Evolutionary conservation across 2,888 invertebrate genomes (phyloP), one percentile per base, ranked within the genome.

Genomic region (Acheta domesticus): DNA sequence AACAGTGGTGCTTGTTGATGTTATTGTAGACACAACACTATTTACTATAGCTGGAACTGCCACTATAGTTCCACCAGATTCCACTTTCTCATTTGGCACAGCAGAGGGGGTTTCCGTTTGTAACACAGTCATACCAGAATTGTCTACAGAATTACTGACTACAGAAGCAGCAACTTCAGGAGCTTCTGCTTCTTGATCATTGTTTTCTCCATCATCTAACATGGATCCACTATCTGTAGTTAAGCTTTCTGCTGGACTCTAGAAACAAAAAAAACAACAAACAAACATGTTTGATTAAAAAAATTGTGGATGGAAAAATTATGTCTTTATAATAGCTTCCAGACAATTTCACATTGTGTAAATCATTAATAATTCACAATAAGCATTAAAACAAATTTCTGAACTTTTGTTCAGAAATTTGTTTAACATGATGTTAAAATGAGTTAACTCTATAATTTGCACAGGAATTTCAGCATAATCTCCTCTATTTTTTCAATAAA

Each of bases 151-250:
- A 20, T 14, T n/a, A 23, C 20, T 21, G 20, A 23, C 21, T n/a
- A 75, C 75, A 48, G 19, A 48, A n/a, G 48, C 75, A 8, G 78
- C 62, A n/a, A 36, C 23, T 48, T 80, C 78, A 19, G 79, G 48
- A 36, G 77, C 75, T 79, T 83, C 83, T 21, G 79, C 79, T 76
- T 84, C 84, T 79, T 81, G 81, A 76, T 91, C 92, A 81, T 90
- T 89, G 84, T 91, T 86, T 81, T 90, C 90, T 19, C 86, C 88
- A 81, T 91, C 91, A 85, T 94, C 93, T 87, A 93, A 92, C 77
- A 94, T 92, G 75, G 95, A 93, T 84, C 94, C 95, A 84, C 95
- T 95, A 85, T 95, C 95, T 82, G 95, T 94, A 76, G 94, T 94
- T 81, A 94, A 90, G 85, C 95, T 95, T 85, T 93, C 94, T 75